Conservation (phyloP, 2,797 vertebrate species). For the Euphonia xanthogaster region DNA sequence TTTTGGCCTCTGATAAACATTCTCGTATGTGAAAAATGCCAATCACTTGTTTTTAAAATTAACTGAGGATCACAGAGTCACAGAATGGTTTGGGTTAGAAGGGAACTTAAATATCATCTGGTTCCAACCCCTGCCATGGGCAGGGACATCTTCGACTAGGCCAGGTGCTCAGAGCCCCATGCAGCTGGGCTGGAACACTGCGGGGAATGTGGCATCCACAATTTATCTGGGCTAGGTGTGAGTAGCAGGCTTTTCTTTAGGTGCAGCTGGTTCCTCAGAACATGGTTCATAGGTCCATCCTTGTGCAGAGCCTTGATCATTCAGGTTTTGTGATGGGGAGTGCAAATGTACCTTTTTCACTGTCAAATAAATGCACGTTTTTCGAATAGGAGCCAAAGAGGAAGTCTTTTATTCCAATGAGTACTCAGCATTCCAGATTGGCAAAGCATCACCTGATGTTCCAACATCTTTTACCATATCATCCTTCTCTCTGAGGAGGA, state of each 20-base stretch:
- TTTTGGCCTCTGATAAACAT: not conserved
- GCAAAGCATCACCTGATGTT: not conserved
- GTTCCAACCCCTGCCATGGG: rapidly evolving
- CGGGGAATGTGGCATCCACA: not conserved
- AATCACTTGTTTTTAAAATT: too few relatives aligned
- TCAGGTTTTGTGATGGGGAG: not conserved
- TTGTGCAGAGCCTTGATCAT: not conserved
- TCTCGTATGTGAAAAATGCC: not conserved
- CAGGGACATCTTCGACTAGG: not conserved
- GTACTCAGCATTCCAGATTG: not conserved
- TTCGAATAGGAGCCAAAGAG: not conserved
- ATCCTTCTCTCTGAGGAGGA: not conserved
- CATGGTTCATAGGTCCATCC: rapidly evolving
- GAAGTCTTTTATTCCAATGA: not conserved
- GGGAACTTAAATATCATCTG: rapidly evolving
- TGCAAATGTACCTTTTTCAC: not conserved
- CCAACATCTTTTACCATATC: not conserved
- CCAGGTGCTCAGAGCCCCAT: not conserved
- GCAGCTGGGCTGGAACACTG: not conserved
- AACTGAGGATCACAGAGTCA: not conserved
- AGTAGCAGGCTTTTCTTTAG: not conserved
- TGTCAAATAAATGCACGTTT: not conserved
- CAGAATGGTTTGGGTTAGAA: not conserved
- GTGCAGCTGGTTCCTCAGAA: too few relatives aligned
- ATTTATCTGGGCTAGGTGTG: rapidly evolving